Conservation (phyloP, 53 echinoderm and acorn worm species). For the Crossaster papposus region DNA sequence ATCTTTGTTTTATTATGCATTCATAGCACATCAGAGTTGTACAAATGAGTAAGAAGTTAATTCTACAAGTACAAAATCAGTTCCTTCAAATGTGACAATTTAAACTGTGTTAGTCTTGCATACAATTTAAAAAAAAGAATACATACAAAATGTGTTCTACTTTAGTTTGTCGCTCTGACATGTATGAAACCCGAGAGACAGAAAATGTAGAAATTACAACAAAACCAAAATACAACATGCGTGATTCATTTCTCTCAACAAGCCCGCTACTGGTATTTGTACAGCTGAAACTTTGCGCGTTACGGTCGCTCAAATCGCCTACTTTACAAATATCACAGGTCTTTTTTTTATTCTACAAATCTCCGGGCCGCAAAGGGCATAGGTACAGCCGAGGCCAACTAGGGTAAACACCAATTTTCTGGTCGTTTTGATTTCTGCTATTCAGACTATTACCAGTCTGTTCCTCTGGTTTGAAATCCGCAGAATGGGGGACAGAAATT, state of each 20-base stretch:
- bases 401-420: neutral
- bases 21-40: neutral
- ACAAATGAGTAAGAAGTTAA: too few relatives aligned
- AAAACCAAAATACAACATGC: neutral
- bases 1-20: neutral
- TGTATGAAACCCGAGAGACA: neutral
- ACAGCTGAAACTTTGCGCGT: constrained; percentile 27
- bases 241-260: neutral
- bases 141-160: too few relatives aligned
- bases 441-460: neutral
- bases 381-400: neutral
- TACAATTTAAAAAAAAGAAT: too few relatives aligned
- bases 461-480: neutral
- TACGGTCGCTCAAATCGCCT: constrained; percentile 14
- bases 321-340: neutral
- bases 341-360: neutral
- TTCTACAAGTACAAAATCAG: too few relatives aligned
- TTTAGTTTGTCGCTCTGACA: too few relatives aligned
- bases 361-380: constrained; percentile 4
- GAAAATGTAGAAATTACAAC: neutral
- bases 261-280: neutral
- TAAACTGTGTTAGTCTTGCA: too few relatives aligned
- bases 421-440: neutral
- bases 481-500: neutral
- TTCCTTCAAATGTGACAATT: too few relatives aligned